Evolutionary conservation across 2,113 vertebrate species (phyloP).

Genomic region (Rhegmatorhina hoffmannsi): DNA sequence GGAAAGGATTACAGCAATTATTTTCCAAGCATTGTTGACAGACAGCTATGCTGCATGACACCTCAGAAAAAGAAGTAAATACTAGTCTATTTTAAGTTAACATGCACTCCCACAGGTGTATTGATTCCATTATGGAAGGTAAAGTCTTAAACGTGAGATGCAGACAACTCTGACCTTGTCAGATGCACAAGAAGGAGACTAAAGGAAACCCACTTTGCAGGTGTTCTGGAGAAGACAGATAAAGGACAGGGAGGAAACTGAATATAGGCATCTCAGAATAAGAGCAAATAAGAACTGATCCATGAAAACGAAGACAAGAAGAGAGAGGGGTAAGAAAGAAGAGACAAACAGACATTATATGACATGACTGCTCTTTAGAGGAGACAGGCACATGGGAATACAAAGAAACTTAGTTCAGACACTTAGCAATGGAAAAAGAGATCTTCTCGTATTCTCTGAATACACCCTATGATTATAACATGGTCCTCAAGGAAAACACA

Average conservation of each 20-base stretch:
- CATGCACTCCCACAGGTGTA: neutral
- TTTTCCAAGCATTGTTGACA: neutral
- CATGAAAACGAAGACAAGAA: neutral
- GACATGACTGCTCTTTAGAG: neutral
- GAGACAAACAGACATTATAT: neutral
- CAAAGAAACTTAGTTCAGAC: neutral
- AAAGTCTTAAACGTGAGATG: neutral
- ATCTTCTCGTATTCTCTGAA: neutral
- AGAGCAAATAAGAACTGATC: neutral
- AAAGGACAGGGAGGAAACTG: neutral
- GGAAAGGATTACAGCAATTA: neutral
- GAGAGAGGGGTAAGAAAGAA: no score
- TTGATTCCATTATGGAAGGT: neutral
- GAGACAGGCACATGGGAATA: neutral
- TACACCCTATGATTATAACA: neutral
- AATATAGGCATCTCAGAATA: neutral
- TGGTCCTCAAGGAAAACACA: accelerated
- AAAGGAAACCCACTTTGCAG: neutral
- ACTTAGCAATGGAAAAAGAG: neutral
- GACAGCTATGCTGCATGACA: neutral
- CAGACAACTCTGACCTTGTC: neutral
- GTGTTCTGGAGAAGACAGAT: neutral
- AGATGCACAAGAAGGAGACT: neutral
- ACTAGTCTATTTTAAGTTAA: neutral
- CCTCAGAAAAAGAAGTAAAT: neutral